Percentiles rank a stretch among this genome's conserved stretches.
Conservation (phyloP, 2,113 vertebrate species). For the Vicugna pacos region DNA sequence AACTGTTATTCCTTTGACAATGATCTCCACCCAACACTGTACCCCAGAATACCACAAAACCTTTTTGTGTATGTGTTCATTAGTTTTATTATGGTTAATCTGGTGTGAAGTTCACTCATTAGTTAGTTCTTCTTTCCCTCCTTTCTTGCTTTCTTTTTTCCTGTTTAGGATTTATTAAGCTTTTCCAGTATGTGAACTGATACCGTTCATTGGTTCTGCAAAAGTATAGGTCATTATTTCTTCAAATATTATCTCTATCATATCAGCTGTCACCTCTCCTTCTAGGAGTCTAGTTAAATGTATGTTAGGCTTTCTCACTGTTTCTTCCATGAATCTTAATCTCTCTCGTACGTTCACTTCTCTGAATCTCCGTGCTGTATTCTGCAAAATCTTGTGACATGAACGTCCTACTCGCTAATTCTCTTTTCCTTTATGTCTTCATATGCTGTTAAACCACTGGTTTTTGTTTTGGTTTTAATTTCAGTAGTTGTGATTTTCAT, state of each 20-base stretch:
- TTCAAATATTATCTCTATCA: background rate
- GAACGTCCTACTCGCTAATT: background rate
- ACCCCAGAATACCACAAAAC: background rate
- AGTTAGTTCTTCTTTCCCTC: background rate
- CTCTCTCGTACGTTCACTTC: background rate
- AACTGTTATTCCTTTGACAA: background rate
- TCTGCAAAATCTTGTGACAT: background rate
- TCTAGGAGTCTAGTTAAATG: background rate
- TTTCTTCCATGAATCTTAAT: background rate
- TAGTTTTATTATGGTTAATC: background rate
- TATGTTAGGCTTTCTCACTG: background rate
- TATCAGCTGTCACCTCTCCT: constrained; percentile 1
- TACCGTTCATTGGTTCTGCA: background rate
- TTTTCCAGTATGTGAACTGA: background rate
- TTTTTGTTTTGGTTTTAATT: constrained; percentile 22
- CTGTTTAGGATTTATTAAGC: background rate
- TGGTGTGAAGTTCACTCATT: background rate
- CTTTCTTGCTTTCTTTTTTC: background rate
- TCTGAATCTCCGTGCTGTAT: background rate
- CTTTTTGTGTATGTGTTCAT: background rate
- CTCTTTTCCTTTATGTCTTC: background rate
- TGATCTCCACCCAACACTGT: background rate
- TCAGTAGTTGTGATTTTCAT: background rate
- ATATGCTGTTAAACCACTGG: background rate
- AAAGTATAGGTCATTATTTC: background rate